Evolutionary conservation across 53 echinoderm and acorn worm genomes (phyloP), one percentile per base, ranked within the genome.

Genomic region (Zoroaster sp.): DNA sequence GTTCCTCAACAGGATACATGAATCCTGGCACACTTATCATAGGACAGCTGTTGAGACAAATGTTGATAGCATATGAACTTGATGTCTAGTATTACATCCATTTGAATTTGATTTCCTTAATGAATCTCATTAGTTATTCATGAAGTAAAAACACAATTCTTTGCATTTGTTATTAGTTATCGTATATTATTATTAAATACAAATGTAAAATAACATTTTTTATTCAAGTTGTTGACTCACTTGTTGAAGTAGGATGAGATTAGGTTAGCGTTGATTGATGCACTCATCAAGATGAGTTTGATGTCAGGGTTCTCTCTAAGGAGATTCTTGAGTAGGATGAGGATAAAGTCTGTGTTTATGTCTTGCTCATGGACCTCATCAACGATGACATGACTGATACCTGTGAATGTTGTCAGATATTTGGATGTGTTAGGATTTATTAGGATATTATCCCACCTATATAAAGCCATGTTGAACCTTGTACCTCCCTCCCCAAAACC

Each of bases 301-400:
- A 96, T 74, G 39, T 91, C 43, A 14, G 81, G 83, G 87, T 96
- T 96, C 47, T 79, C 67, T 10, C 38, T 55, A 2, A 94, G 82
- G 25, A 92, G 86, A n/a, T 90, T 93, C 92, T 94, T 94, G 43
- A 96, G 66, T 36, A 96, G 37, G 20, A 96, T 91, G 35, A 96
- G 89, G 7, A 96, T 93, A 66, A 96, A 94, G 72, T 96, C 96
- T 7, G 93, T 94, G 77, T 93, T 90, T 54, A 96, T 93, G 91
- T 96, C 96, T 32, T 94, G 81, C 86, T 96, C 96, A 35, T 96
- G 96, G 34, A 94, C 96, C 78, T 96, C 96, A 91, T 96, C 96
- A 5, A 96, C 92, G 11, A 96, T 89, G 32, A 96, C 90, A 63
- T 96, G 96, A 76, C 96, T 96, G 87, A 96, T 91, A 49, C 96